These are phyloP conservation scores for Anseranas semipalmata DNA, from an alignment of 2,113 vertebrate genomes.

Conservation along the genomic window DNA sequence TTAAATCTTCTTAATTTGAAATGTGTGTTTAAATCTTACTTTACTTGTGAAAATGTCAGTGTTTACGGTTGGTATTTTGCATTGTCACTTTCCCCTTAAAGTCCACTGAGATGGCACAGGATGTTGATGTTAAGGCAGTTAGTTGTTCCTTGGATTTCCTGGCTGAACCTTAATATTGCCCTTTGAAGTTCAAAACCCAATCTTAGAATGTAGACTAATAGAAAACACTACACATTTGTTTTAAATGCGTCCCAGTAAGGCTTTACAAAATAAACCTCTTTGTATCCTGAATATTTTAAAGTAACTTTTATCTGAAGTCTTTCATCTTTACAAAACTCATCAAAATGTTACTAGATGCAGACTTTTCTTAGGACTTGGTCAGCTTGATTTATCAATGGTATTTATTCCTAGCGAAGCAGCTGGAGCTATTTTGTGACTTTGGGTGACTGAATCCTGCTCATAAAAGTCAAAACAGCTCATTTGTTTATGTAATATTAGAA, in stretches of 20 bases:
- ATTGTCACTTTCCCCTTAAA: not conserved
- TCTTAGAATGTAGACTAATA: not conserved
- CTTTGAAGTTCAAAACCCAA: slow-evolving; percentile 5
- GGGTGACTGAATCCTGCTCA: not conserved
- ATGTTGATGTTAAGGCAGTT: not conserved
- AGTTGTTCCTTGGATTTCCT: slow-evolving; percentile 41
- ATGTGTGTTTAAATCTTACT: not conserved
- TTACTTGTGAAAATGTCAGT: not conserved
- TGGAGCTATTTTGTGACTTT: not conserved
- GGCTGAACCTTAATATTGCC: not conserved
- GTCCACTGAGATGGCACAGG: not conserved
- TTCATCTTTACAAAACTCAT: not conserved
- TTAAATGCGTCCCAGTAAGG: not conserved
- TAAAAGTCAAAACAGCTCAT: not conserved
- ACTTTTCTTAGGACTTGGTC: not conserved
- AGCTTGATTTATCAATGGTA: not conserved
- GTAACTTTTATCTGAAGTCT: not conserved
- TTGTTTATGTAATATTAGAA: not conserved
- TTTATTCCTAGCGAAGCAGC: not conserved
- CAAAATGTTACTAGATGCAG: not conserved
- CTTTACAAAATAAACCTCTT: not conserved
- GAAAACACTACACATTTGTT: not conserved
- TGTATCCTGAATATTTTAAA: not conserved
- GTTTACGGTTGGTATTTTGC: not conserved
- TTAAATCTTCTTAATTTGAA: not conserved